Evolutionary conservation across 2,113 vertebrate species (phyloP).

Genomic region (Lamprotornis superbus): DNA sequence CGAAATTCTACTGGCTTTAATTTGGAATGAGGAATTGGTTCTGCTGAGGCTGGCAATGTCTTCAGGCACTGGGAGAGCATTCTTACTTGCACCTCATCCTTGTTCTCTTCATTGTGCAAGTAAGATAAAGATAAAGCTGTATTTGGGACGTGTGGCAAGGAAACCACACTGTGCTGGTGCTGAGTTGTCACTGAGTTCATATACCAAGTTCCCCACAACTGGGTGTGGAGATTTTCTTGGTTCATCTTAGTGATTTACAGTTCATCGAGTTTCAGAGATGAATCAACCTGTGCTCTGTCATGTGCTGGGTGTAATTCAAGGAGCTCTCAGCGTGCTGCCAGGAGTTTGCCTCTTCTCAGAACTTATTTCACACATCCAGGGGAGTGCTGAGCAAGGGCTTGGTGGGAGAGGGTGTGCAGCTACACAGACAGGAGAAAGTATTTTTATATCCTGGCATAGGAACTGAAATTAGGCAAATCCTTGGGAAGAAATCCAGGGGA

Average conservation of each 20-base stretch:
- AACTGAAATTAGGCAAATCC: constrained; percentile 21
- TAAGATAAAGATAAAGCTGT: not conserved
- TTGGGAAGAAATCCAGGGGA: not conserved
- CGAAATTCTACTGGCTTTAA: not conserved
- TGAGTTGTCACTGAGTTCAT: not conserved
- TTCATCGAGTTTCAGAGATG: not conserved
- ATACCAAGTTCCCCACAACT: not conserved
- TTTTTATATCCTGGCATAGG: constrained; percentile 6
- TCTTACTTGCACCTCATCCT: not conserved
- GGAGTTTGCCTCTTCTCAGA: not conserved
- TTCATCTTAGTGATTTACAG: not conserved
- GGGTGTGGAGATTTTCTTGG: not conserved
- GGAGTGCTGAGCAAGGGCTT: not conserved
- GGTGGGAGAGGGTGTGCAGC: not conserved
- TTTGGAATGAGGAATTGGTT: not conserved
- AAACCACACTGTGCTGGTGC: accelerated
- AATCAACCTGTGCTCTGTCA: not conserved
- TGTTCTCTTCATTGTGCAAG: not conserved
- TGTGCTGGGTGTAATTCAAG: not conserved
- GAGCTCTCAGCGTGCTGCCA: not conserved
- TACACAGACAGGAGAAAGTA: not conserved
- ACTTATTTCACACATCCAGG: not conserved
- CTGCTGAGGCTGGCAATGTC: not conserved
- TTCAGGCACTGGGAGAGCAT: not conserved
- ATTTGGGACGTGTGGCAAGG: not conserved